Evolutionary conservation across 2,888 invertebrate species (phyloP).

Genomic region (Philereme transversata): DNA sequence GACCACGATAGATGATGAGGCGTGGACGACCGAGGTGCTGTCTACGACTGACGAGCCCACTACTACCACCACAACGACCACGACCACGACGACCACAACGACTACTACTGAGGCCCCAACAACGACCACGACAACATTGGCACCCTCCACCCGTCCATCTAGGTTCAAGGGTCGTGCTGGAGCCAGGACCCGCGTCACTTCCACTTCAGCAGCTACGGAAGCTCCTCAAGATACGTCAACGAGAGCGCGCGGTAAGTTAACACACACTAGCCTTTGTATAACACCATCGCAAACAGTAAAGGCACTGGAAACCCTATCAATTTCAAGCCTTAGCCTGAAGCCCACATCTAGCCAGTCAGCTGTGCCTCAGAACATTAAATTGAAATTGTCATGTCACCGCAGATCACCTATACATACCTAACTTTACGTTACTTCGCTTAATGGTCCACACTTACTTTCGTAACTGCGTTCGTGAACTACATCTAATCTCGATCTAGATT

Average conservation of each 20-base stretch:
- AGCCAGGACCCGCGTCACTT: slow-evolving; percentile 73
- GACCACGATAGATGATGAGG: slow-evolving; percentile 65
- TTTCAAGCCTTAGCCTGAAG: too few species aligned
- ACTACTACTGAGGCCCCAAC: slow-evolving; percentile 81
- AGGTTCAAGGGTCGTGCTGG: slow-evolving; percentile 73
- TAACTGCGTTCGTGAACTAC: slow-evolving; percentile 40
- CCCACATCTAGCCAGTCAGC: too few species aligned
- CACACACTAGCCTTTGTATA: slow-evolving; percentile 9
- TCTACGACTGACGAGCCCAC: slow-evolving; percentile 78
- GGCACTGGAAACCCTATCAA: too few species aligned
- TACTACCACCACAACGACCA: slow-evolving; percentile 82
- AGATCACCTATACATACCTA: slow-evolving; percentile 2
- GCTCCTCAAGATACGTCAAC: slow-evolving; percentile 74
- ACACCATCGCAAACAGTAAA: not conserved
- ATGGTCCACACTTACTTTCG: slow-evolving; percentile 12
- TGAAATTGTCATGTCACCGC: not conserved
- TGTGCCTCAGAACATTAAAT: too few species aligned
- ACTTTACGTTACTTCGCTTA: too few species aligned
- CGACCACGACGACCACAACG: slow-evolving; percentile 84
- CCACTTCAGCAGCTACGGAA: slow-evolving; percentile 71
- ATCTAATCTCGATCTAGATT: slow-evolving; percentile 41
- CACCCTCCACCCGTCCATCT: slow-evolving; percentile 71
- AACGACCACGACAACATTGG: slow-evolving; percentile 62
- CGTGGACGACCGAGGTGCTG: slow-evolving; percentile 73
- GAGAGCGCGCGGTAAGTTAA: slow-evolving; percentile 74